Conservation (phyloP, 2,797 vertebrate species). For the Lateolabrax maculatus region DNA sequence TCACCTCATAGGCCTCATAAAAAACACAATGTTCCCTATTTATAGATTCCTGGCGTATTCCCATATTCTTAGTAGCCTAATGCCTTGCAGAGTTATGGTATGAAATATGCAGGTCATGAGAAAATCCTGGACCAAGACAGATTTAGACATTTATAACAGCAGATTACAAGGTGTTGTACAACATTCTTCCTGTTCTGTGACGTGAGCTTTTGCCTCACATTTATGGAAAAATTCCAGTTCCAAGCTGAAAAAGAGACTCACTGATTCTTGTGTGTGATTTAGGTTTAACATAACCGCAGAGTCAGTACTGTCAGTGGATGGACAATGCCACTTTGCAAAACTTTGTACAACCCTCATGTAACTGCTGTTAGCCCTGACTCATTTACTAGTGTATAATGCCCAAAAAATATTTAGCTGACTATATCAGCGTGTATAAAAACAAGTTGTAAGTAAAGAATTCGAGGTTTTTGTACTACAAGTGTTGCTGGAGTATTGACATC, state of each 20-base stretch:
- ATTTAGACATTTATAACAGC: slow-evolving; percentile 1
- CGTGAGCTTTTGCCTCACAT: background rate
- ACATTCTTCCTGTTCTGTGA: slow-evolving; percentile 13
- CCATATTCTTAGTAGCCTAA: slow-evolving; percentile 8
- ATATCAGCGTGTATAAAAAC: background rate
- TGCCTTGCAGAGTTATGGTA: slow-evolving; percentile 20
- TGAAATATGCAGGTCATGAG: slow-evolving; percentile 25
- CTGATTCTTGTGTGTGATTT: background rate
- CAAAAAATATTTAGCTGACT: background rate
- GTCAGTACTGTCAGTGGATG: background rate
- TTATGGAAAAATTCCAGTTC: background rate
- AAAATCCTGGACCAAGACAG: slow-evolving; percentile 23
- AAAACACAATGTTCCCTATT: slow-evolving; percentile 1
- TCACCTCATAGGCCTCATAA: background rate
- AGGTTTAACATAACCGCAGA: background rate
- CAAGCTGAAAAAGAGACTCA: background rate
- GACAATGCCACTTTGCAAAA: background rate
- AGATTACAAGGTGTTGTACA: slow-evolving; percentile 28
- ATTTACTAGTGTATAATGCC: background rate
- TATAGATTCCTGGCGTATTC: slow-evolving; percentile 12
- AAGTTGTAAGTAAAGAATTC: too few relatives aligned
- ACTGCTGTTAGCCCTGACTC: background rate
- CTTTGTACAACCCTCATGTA: background rate
- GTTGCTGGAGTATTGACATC: too few relatives aligned
- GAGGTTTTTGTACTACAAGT: too few relatives aligned